These are phyloP conservation scores for Trichonephila clavipes DNA, from an alignment of 1,140 invertebrate species.

Conservation along the genomic window DNA sequence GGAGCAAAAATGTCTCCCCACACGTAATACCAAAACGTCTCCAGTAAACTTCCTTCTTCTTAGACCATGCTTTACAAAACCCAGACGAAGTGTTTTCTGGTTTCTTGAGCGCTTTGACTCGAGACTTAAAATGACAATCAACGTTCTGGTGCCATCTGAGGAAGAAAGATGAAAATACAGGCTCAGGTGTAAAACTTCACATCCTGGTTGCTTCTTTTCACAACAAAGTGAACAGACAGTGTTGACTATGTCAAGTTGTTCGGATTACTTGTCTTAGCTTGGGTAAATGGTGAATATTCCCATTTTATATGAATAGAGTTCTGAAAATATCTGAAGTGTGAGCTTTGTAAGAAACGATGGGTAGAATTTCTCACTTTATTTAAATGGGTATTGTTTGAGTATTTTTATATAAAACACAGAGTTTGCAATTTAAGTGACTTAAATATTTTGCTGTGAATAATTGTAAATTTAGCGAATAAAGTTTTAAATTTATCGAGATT, in stretches of 20 bases:
- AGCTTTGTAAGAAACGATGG: too few relatives aligned
- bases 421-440: too few relatives aligned
- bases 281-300: not conserved
- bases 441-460: too few relatives aligned
- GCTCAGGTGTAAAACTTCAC: not conserved
- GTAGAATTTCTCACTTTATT: too few relatives aligned
- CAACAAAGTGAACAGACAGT: not conserved
- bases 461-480: too few relatives aligned
- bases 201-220: not conserved
- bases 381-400: too few relatives aligned
- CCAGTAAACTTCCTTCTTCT: not conserved
- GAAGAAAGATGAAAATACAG: not conserved
- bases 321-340: too few relatives aligned
- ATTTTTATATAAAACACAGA: too few relatives aligned
- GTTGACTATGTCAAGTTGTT: not conserved
- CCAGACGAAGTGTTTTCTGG: not conserved
- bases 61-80: not conserved
- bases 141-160: not conserved
- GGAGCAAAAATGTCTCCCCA: not conserved
- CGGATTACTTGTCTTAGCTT: not conserved
- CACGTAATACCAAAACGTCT: not conserved
- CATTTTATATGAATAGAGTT: too few relatives aligned
- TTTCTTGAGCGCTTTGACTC: not conserved
- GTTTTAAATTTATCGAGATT: too few relatives aligned
- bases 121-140: constrained; percentile 2